Conservation (phyloP, 2,888 invertebrate genomes). For the Sturmia bella region DNA sequence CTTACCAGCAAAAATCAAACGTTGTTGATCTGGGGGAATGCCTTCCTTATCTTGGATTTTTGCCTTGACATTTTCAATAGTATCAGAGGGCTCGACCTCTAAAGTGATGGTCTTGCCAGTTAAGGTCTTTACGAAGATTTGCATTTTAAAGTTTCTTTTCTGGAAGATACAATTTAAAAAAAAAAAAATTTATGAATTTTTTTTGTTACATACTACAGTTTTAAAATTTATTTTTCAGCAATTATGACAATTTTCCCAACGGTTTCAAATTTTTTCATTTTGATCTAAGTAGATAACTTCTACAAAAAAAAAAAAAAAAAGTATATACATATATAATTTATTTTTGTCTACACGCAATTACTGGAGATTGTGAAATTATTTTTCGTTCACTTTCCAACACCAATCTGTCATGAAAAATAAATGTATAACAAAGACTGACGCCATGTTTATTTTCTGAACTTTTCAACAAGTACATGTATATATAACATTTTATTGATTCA, state of each 20-base stretch:
- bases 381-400: conserved; percentile 39
- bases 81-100: conserved; percentile 75
- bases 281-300: no score
- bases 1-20: conserved; percentile 78
- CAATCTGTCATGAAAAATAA: neutral
- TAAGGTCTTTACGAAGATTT: conserved; percentile 77
- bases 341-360: neutral
- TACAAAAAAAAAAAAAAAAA: no score
- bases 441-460: neutral
- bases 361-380: conserved; percentile 29
- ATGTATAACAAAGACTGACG: neutral
- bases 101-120: conserved; percentile 78
- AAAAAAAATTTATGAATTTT: neutral
- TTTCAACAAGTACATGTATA: neutral
- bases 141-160: conserved; percentile 73
- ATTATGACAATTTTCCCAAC: no score
- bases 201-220: neutral
- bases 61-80: conserved; percentile 75
- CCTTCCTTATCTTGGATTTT: conserved; percentile 78
- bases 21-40: conserved; percentile 79
- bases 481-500: neutral
- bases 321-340: no score
- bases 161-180: no score
- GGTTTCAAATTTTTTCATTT: no score
- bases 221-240: no score